These are phyloP conservation scores for Ganaspis sp. DNA, from an alignment of 1,140 invertebrate species.

Conservation along the genomic window DNA sequence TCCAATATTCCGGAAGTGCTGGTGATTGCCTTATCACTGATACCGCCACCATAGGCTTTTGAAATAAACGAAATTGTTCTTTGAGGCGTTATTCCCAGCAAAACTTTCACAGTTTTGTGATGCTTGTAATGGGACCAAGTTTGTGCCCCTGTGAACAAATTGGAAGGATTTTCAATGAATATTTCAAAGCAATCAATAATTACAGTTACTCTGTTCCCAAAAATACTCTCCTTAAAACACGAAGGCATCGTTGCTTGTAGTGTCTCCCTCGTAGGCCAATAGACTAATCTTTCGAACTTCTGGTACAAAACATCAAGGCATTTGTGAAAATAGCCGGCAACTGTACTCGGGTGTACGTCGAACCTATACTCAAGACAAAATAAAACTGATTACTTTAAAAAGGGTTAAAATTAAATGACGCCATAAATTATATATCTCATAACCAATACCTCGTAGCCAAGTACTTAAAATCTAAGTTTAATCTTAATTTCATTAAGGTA, in stretches of 20 bases:
- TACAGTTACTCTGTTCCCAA: conserved; percentile 28
- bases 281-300: neutral
- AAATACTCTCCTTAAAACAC: conserved; percentile 17
- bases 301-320: conserved; percentile 24
- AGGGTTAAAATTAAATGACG: neutral
- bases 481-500: conserved; percentile 30
- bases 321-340: conserved; percentile 20
- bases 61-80: neutral
- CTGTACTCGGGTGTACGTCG: neutral
- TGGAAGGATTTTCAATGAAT: conserved; percentile 40
- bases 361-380: neutral
- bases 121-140: conserved; percentile 42
- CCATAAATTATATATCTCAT: neutral
- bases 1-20: neutral
- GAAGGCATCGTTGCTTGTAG: conserved; percentile 13
- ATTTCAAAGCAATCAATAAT: conserved; percentile 54
- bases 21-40: neutral
- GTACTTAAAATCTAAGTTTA: conserved; percentile 31
- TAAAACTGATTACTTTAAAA: neutral
- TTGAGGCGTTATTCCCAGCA: neutral
- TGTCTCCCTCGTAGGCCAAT: conserved; percentile 26
- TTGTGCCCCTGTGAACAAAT: conserved; percentile 31
- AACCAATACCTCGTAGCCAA: conserved; percentile 31
- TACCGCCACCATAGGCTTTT: neutral
- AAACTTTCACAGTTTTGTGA: neutral